Base-by-base conservation (phyloP, 2,888 invertebrate genomes). In the Aleiodes testaceus region DNA sequence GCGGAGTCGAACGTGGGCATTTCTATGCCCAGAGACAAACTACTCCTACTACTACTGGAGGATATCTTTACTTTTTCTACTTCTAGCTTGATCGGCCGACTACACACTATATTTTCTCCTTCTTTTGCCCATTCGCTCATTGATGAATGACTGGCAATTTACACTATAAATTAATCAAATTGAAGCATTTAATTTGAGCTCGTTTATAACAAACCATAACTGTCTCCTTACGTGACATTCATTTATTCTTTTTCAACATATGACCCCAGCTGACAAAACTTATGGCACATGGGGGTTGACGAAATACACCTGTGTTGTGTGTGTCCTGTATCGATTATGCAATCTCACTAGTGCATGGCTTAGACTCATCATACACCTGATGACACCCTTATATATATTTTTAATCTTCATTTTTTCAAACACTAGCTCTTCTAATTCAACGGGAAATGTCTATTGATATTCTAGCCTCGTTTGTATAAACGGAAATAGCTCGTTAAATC, bases 261-360 rank as follows among this genome's bases (percentile, higher is more conserved):
- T 59, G 55, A 18, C 26, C 12, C 44, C 11, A 52, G 11, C 49
- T 59, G 36, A 45, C 59, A 50, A 55, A 44, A 12, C 16, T 22
- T 36, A 44, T 30, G 26, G 9, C 18, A 50, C 45, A 52, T 20
- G 16, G 52, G n/a, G 50, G 64, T 52, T 42, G 49, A 42, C 20
- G 14, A 20, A 26, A 66, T 55, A 16, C 26, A 77, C 76, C 78
- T 75, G 80, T 79, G 81, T 81, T 81, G 81, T 81, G 84, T 79
- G 78, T 77, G 77, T 67, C 71, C 73, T 72, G 76, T 85, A 85
- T 85, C 82, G 85, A 85, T 84, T 84, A 81, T 83, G 82, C 81
- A 82, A 84, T 84, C 83, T 82, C 80, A 77, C 76, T 44, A 73
- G 77, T 73, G 72, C 71, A 68, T 66, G 67, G 72, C 69, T 52